Base-by-base conservation (phyloP, 1,140 invertebrate species). In the honey bee (Apis mellifera) region DNA sequence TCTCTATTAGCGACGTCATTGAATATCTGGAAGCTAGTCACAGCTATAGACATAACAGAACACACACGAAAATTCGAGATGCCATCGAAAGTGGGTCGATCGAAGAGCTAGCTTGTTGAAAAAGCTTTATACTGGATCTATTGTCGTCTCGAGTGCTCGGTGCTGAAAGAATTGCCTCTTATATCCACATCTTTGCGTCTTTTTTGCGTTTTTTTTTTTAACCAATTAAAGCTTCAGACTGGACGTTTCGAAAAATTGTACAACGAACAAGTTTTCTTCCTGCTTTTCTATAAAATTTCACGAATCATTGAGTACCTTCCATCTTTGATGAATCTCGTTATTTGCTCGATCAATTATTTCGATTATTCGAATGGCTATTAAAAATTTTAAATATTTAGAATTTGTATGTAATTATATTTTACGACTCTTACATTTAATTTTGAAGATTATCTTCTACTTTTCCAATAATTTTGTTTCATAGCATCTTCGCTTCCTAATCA, bases 21-120 rank as follows among this genome's bases (percentile, higher is more conserved):
- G 19, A n/a, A 11, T 9, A 32, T 17, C 19, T 42, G 32, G 70
- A 11, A 50, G 54, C 8, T 54, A n/a, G 71, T 57, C 8, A 4
- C 2, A 26, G 55, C 42, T 54, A 74, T 26, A 52, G 50, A 55
- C 2, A 17, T 60, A 76, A 9, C 52, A 26, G 19, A 15, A 55
- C 77, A 80, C 76, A 77, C 62, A 60, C 54, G 81, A 69, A 75
- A 87, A 84, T 78, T 84, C 15, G 65, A 84, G 73, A 87, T 82
- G 75, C 82, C 82, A 81, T 74, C 82, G 75, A 83, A 88, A 80
- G 55, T 88, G 81, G 83, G 79, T 88, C 86, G 76, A 88, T 88
- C 86, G 86, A 88, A 88, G 75, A 54, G 42, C 70, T 52, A 64
- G 85, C 62, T 64, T 74, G 76, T 62, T 77, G 82, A 80, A 86